Evolutionary conservation across 2,113 vertebrate genomes (phyloP), one percentile per base, ranked within the genome.

Genomic region (Eonycteris spelaea): DNA sequence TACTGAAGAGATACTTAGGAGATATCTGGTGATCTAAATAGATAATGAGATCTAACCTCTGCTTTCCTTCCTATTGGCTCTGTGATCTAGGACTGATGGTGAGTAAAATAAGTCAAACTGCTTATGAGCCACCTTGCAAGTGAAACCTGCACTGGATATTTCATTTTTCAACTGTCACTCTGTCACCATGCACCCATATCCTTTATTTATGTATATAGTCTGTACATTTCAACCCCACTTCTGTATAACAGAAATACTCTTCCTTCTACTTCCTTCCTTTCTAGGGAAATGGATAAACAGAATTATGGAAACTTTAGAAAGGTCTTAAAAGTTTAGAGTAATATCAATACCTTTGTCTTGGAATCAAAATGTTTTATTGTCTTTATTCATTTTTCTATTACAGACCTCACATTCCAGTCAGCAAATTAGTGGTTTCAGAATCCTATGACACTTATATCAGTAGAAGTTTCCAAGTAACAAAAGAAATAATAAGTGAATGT

Each of bases 391-490:
- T 97, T 98, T 95, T 93, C 59, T 95, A 0, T 96, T 95, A 12
- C 95, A 99, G 99, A 99, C 99, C 99, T 99, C 99, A 99, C 98
- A 98, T 99, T 98, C 99, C 99, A 89, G 98, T 99, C 96, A 99
- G 98, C 98, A 99, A 99, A 97, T 97, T 99, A 98, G 98, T 97
- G 61, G 98, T 99, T 97, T 99, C 99, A 0, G 99, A 99, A 97
- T 99, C 99, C 22, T 99, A 99, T 4, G 99, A 99, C 48, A 99
- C 99, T 0, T 99, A 99, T 93, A 99, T 99, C 98, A 99, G 98
- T 93, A 99, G 99, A 96, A 99, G 99, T 98, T 99, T 99, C 98
- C 99, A 99, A 98, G 99, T 99, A 77, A 99, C 99, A 0, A 99
- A 99, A 97, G 99, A 99, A 97, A 99, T 99, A 97, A 98, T 99